A percentile compares a stretch with the other conserved stretches of the same genome.
Conservation (phyloP, 2,888 invertebrate species). For the Plutella xylostella region DNA sequence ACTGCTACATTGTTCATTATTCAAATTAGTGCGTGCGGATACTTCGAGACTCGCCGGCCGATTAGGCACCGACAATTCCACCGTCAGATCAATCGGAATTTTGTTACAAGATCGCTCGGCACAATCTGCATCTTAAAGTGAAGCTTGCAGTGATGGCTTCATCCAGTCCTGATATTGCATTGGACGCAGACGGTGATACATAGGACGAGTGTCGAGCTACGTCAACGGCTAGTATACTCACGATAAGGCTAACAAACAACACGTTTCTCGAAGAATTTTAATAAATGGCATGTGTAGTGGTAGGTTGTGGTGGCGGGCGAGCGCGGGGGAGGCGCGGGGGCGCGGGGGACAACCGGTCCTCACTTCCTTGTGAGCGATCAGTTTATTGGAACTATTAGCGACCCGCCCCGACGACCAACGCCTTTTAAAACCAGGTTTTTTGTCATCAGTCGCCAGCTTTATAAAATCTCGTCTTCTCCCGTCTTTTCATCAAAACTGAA, state of each 20-base stretch:
- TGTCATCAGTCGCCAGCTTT: too few species aligned
- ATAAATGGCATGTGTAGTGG: constrained; percentile 47
- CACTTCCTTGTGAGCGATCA: constrained; percentile 47
- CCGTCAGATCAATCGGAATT: neutral
- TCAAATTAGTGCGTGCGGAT: constrained; percentile 62
- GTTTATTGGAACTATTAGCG: constrained; percentile 45
- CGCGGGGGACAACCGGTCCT: constrained; percentile 41
- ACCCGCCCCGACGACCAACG: constrained; percentile 21
- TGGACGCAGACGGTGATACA: too few species aligned
- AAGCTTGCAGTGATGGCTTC: too few species aligned
- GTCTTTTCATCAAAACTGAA: too few species aligned
- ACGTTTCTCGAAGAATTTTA: constrained; percentile 35
- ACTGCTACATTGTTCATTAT: constrained; percentile 60
- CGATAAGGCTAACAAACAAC: constrained; percentile 3
- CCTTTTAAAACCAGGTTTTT: neutral
- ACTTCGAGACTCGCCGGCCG: constrained; percentile 43
- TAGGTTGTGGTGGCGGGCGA: constrained; percentile 29
- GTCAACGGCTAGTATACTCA: neutral
- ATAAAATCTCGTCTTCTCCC: too few species aligned
- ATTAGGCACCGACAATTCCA: constrained; percentile 21
- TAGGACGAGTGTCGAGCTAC: too few species aligned
- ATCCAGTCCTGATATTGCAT: too few species aligned
- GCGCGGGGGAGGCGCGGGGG: constrained; percentile 24
- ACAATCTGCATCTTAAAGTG: too few species aligned
- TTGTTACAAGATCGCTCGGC: neutral